Percentiles rank a stretch among this genome's conserved stretches.
Evolutionary conservation across 2,113 vertebrate species (phyloP).

Genomic region (Cranoglanis bouderius): DNA sequence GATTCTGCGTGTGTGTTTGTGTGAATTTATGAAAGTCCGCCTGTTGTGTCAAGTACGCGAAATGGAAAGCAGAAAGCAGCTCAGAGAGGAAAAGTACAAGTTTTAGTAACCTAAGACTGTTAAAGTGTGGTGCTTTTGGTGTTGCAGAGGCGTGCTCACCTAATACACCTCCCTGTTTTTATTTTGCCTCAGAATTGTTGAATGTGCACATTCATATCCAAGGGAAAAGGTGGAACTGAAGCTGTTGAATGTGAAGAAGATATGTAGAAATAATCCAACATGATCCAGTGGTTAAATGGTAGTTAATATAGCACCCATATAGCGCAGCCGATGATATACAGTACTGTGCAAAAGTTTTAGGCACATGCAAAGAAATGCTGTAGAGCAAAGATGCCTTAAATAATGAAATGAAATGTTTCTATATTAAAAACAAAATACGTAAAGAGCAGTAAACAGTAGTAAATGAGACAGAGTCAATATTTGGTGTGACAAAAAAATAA

Average conservation of each 20-base stretch:
- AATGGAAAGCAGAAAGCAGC: neutral
- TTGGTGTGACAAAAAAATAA: no score
- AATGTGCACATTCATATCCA: neutral
- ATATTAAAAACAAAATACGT: no score
- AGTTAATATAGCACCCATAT: neutral
- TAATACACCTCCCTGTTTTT: no score
- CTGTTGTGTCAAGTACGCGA: neutral
- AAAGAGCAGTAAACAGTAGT: no score
- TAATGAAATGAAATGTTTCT: no score
- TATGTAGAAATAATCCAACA: neutral
- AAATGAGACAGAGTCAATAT: no score
- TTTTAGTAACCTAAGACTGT: neutral
- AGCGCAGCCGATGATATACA: neutral
- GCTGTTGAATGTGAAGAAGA: neutral
- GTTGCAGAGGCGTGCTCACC: neutral
- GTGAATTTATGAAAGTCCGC: neutral
- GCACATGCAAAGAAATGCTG: no score
- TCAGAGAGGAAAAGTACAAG: neutral
- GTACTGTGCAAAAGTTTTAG: no score
- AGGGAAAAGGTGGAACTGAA: neutral
- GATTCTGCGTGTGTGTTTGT: constrained; percentile 33
- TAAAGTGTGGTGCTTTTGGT: neutral
- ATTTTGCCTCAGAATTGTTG: neutral
- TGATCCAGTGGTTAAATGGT: neutral
- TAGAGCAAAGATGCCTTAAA: no score